Conservation (phyloP, 2,113 vertebrate species). For the Ascaphus truei region DNA sequence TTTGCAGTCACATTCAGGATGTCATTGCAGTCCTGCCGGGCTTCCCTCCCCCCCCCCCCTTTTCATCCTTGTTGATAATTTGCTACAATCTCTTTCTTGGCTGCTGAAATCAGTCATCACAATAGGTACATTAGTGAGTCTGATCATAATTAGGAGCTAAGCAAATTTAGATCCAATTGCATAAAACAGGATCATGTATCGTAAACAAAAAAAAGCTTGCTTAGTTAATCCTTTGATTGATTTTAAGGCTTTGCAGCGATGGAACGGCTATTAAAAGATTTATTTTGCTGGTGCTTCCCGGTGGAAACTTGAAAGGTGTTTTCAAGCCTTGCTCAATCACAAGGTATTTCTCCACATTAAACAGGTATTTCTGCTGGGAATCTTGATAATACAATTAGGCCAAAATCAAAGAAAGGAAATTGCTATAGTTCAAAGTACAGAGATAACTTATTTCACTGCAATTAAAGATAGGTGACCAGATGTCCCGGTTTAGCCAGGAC, state of each 20-base stretch:
- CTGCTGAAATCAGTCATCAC: constrained; percentile 13
- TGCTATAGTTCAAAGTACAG: too few relatives aligned
- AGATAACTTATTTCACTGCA: too few relatives aligned
- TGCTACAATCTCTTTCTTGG: background rate
- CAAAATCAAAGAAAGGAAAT: constrained; percentile 20
- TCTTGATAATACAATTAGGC: constrained; percentile 31
- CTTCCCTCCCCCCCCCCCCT: background rate
- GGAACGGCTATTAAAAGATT: constrained; percentile 49
- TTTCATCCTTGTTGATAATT: background rate
- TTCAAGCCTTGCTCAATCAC: background rate
- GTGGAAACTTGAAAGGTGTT: background rate
- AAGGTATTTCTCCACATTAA: background rate
- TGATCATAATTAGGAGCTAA: background rate
- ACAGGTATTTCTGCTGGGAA: constrained; percentile 32
- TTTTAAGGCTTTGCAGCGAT: constrained; percentile 42
- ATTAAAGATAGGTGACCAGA: too few relatives aligned
- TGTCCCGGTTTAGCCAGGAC: too few relatives aligned
- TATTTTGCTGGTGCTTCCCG: constrained; percentile 18
- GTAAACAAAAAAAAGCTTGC: constrained; percentile 44
- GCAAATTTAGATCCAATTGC: constrained; percentile 36
- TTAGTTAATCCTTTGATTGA: constrained; percentile 52
- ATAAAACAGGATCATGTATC: constrained; percentile 41
- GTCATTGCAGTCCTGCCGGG: background rate
- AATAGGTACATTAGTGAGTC: background rate
- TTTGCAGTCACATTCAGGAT: background rate